Percentiles rank a stretch among this genome's conserved stretches.
Evolutionary conservation across 1,140 invertebrate species (phyloP).

Genomic region (Steinernema khuongi): DNA sequence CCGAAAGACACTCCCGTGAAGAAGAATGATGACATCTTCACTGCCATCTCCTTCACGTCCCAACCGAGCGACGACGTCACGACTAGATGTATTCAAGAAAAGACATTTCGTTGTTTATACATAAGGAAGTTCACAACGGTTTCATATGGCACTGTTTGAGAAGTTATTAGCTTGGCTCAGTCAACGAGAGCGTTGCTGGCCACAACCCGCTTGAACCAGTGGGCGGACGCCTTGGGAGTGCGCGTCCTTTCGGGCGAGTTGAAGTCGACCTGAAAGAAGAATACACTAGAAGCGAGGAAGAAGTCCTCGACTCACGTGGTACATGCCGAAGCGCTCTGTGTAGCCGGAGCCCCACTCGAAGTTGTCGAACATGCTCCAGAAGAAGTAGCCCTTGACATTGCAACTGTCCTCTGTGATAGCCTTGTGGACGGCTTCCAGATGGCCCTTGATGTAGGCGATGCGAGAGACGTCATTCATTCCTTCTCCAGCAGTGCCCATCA

Average conservation of each 20-base stretch:
- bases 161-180: not conserved
- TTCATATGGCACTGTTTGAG: no score
- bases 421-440: not conserved
- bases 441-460: not conserved
- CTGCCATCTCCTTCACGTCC: no score
- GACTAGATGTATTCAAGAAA: no score
- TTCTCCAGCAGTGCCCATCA: not conserved
- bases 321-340: not conserved
- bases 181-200: not conserved
- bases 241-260: not conserved
- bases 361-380: constrained; percentile 1
- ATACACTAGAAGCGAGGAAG: not conserved
- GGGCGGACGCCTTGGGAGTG: not conserved
- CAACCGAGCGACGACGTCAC: no score
- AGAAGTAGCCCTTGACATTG: not conserved
- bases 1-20: no score
- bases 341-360: not conserved
- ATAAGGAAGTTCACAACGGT: no score
- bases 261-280: not conserved
- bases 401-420: not conserved
- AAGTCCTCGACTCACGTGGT: not conserved
- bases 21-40: no score
- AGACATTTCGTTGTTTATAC: no score
- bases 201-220: not conserved
- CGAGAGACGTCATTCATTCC: not conserved